These are phyloP conservation scores for Drymodes brunneopygia DNA, from an alignment of 2,113 vertebrate genomes.

Conservation along the genomic window DNA sequence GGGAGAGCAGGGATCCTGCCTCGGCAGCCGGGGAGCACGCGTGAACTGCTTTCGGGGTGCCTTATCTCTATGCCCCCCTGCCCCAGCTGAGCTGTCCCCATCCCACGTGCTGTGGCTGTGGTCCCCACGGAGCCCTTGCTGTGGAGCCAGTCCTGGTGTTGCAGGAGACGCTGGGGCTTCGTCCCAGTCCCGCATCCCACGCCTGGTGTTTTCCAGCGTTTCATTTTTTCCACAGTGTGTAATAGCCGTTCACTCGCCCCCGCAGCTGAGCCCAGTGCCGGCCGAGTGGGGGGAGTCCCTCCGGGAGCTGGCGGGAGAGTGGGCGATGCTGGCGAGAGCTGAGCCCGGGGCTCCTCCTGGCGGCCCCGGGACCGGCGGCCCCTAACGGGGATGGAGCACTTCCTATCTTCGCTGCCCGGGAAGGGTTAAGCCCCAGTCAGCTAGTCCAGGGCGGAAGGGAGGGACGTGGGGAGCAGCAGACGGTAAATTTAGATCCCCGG, in stretches of 20 bases:
- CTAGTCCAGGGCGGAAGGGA: constrained; percentile 27
- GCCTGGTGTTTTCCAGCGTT: constrained; percentile 19
- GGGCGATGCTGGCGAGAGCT: accelerated
- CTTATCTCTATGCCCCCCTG: neutral
- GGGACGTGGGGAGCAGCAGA: neutral
- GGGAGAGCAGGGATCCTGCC: neutral
- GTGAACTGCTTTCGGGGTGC: neutral
- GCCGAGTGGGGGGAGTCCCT: neutral
- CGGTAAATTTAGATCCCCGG: constrained; percentile 33
- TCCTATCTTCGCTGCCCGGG: accelerated
- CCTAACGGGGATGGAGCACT: accelerated
- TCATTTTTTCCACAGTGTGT: constrained; percentile 57
- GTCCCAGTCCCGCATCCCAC: neutral
- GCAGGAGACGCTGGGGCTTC: neutral
- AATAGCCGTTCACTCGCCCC: neutral
- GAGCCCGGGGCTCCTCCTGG: neutral
- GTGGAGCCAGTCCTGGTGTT: neutral
- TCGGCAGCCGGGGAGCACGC: accelerated
- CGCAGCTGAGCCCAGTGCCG: neutral
- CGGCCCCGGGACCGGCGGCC: accelerated
- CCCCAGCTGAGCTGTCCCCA: neutral
- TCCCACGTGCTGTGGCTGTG: neutral
- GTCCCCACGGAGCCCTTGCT: neutral
- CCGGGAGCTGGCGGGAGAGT: accelerated
- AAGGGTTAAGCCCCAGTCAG: neutral